These are phyloP conservation scores for Gastracanthus pulcherrimus DNA, from an alignment of 2,888 invertebrate genomes.

Conservation along the genomic window DNA sequence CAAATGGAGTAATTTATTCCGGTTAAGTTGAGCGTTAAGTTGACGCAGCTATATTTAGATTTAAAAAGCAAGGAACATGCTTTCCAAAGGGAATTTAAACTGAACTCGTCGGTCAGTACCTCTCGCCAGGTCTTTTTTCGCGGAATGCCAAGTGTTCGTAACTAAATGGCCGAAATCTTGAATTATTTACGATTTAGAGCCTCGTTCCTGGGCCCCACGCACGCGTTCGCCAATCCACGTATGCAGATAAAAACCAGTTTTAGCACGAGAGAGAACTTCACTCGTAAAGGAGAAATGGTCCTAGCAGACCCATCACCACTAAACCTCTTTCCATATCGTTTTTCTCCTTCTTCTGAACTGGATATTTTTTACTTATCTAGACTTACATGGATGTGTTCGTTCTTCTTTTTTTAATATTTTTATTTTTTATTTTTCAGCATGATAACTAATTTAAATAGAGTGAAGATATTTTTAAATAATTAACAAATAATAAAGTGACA, in stretches of 20 bases:
- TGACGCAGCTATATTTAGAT: conserved; percentile 26
- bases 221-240: no score
- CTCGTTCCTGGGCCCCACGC: background rate
- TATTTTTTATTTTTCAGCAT: no score
- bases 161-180: conserved; percentile 3
- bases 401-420: no score
- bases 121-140: background rate
- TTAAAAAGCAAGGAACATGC: conserved; percentile 2
- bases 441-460: no score
- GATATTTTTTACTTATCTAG: no score
- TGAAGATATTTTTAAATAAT: no score
- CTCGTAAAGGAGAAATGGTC: background rate
- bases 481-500: no score
- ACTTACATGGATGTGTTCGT: no score
- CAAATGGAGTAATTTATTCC: background rate
- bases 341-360: background rate
- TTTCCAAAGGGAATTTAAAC: conserved; percentile 3
- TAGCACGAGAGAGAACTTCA: background rate
- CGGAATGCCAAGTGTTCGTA: background rate
- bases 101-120: background rate
- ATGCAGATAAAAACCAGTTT: conserved; percentile 3
- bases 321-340: background rate
- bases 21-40: no score
- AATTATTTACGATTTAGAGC: conserved; percentile 12
- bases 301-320: background rate